Conservation (phyloP, 1,140 invertebrate genomes). For the Drosophila pectinifera region DNA sequence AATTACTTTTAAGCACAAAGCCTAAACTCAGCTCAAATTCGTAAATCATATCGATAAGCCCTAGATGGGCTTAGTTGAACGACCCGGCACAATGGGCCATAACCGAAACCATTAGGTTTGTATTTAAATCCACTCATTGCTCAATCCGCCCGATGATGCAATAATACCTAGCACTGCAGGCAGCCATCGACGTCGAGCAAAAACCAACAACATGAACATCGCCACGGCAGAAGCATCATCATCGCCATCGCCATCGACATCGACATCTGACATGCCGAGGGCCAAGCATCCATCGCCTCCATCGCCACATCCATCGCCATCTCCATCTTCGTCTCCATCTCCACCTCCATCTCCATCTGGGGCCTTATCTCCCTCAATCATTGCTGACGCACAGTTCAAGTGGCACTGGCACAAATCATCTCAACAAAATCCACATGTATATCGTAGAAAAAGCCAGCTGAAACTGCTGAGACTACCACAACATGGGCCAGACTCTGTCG, state of each 20-base stretch:
- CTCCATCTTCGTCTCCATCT: constrained; percentile 22
- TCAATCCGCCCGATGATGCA: constrained; percentile 64
- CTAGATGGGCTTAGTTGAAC: constrained; percentile 25
- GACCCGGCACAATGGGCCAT: constrained; percentile 34
- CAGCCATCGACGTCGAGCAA: constrained; percentile 23
- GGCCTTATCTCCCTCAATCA: constrained; percentile 42
- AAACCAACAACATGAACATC: constrained; percentile 45
- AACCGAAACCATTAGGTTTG: constrained; percentile 43
- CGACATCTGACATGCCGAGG: constrained; percentile 54
- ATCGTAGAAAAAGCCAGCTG: constrained; percentile 11
- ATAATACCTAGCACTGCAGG: constrained; percentile 51
- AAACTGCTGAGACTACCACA: constrained; percentile 22
- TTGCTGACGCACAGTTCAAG: constrained; percentile 62
- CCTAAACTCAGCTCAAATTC: neutral
- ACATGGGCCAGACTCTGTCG: constrained; percentile 37
- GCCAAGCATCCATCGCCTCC: constrained; percentile 28
- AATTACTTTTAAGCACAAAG: constrained; percentile 1
- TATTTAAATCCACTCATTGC: constrained; percentile 64
- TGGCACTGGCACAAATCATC: constrained; percentile 74
- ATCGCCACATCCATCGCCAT: constrained; percentile 11
- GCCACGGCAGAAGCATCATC: constrained; percentile 26
- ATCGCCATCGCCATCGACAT: constrained; percentile 45
- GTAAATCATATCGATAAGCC: constrained; percentile 28
- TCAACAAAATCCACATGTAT: constrained; percentile 17
- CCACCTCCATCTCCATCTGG: constrained; percentile 4